Evolutionary conservation across 2,888 invertebrate genomes (phyloP), one percentile per base, ranked within the genome.

Genomic region (Rotaria socialis): DNA sequence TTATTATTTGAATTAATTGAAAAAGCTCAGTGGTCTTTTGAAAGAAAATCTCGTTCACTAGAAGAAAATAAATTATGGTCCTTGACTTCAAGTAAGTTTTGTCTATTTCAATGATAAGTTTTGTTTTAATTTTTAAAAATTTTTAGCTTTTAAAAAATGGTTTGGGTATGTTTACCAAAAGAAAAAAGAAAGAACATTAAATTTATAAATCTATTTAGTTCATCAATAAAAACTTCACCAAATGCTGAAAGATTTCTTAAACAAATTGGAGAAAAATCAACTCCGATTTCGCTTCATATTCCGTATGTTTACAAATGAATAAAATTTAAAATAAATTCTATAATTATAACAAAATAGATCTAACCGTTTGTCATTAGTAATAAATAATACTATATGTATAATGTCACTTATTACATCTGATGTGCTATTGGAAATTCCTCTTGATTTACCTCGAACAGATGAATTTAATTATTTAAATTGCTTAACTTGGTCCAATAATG

Each of bases 401-500:
- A 27, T 67, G 35, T 67, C 67, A 35, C 19, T 67, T 11, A 7
- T 67, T 67, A 41, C 67, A 41, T 67, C 67, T 35, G 67, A 67
- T 19, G 67, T 67, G 19, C 19, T 67, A 67, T 67, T 67, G 19
- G 67, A 67, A 67, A 67, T 67, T 41, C 41, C 67, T 19, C 67
- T 67, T 35, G 67, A 67, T 67, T 16, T 67, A 35, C 2, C 27
- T 19, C 67, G 27, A 67, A 35, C 67, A 5, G 80, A 80, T 47
- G 47, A 47, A 47, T 80, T n/a, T 80, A 47, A 80, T 47, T 80
- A n/a, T 80, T 80, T 80, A n/a, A 47, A 47, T 47, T 47, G 47
- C n/a, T n/a, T 80, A 80, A 47, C 80, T 47, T 80, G 80, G 47
- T 80, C 80, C 14, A 80, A 47, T 80, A 80, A 80, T 80, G 80